Evolutionary conservation across 2,888 invertebrate genomes (phyloP), one percentile per base, ranked within the genome.

Genomic region (Serrognathus titanus): DNA sequence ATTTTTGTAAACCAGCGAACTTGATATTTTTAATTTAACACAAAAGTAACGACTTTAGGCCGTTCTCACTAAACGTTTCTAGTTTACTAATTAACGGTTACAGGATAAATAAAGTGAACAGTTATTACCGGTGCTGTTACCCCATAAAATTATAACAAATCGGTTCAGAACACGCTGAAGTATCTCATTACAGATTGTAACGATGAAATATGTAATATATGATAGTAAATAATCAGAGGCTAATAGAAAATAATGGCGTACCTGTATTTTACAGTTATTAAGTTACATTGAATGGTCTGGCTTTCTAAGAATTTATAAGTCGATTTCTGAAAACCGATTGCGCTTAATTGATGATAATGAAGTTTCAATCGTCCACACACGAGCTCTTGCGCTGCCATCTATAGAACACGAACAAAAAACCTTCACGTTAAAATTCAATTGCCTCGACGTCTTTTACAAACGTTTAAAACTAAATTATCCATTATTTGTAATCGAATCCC

Each of bases 331-430:
- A 64, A 63, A 64, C 51, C 63, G 62, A 63, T 63, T 61, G 55
- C 56, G 55, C 43, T 54, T 61, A 64, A 64, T 64, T 62, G 61
- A 63, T 57, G 60, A 53, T 61, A 59, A 59, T 59, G 57, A 57
- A 52, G 53, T 49, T 40, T 40, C 40, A 40, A 40, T 40, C 40
- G 40, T 16, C 43, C 16, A 20, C 46, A 46, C 46, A 16, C 16
- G 46, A 16, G n/a, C 24, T 49, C 49, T 24, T 46, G 60, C 60
- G 60, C 58, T 51, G 58, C 60, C 60, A 53, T 58, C 58, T 60
- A 58, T 2, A 55, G 64, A 66, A 63, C 64, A 68, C 69, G 69
- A 61, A 69, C 70, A 48, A 50, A 50, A 50, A 50, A 50, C 50
- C 20, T 13, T 10, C 50, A 37, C 37, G 36, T 50, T 50, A 43